Conservation (phyloP, 2,797 vertebrate species). For the Pygocentrus nattereri region DNA sequence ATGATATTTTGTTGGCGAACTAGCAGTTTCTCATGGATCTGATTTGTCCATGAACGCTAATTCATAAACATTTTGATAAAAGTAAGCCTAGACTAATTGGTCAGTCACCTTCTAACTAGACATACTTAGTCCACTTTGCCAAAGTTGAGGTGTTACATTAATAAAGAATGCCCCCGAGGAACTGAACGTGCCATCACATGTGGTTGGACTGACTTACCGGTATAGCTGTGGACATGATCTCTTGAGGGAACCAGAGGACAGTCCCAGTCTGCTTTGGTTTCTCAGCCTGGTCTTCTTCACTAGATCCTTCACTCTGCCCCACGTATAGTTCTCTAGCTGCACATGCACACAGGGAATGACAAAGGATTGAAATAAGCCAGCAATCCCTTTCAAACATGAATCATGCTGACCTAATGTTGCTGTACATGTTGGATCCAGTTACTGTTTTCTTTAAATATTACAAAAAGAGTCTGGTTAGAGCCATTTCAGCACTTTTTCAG, state of each 20-base stretch:
- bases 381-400: neutral
- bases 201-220: constrained; percentile 70
- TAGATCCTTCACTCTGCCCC: constrained; percentile 84
- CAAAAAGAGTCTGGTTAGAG: neutral
- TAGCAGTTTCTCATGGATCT: neutral
- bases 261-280: constrained; percentile 79
- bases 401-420: neutral
- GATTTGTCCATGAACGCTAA: neutral
- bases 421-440: too few species aligned
- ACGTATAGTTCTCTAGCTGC: constrained; percentile 79
- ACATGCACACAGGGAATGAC: constrained; percentile 38
- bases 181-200: neutral
- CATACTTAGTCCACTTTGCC: too few species aligned
- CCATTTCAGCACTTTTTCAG: neutral
- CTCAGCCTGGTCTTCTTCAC: constrained; percentile 80
- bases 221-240: constrained; percentile 89
- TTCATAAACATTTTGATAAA: neutral
- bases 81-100: too few species aligned
- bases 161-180: neutral
- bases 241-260: constrained; percentile 81
- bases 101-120: too few species aligned
- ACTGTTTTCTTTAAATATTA: too few species aligned
- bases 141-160: neutral
- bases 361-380: neutral
- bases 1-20: too few species aligned